A percentile compares a stretch with the other conserved stretches of the same genome.
These are phyloP conservation scores for Phasianus colchicus DNA, from an alignment of 2,113 vertebrate species.

Conservation along the genomic window DNA sequence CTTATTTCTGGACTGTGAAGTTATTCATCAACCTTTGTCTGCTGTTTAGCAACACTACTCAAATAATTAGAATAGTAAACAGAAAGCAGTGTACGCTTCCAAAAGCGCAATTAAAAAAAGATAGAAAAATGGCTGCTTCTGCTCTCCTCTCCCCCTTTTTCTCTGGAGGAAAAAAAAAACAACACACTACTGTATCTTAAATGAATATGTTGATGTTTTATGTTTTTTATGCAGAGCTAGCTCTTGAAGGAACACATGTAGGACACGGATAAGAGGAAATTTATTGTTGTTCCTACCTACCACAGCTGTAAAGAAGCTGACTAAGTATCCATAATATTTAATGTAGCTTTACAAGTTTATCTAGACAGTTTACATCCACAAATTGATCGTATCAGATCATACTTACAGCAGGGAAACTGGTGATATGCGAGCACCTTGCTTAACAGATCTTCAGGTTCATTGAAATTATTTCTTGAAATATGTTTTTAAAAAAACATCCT, in stretches of 20 bases:
- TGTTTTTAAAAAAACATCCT: background rate
- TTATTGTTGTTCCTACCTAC: background rate
- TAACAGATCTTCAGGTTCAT: background rate
- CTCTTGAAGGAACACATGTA: background rate
- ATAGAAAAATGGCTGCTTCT: background rate
- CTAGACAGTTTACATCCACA: background rate
- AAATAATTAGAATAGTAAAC: background rate
- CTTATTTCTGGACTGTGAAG: background rate
- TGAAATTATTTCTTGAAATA: background rate
- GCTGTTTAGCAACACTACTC: background rate
- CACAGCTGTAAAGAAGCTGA: background rate
- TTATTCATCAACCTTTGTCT: background rate
- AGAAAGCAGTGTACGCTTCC: background rate
- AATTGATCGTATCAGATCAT: background rate
- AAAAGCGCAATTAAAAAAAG: background rate
- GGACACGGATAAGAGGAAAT: background rate
- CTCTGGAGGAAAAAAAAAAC: background rate
- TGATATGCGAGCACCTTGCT: background rate
- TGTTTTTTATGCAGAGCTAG: background rate
- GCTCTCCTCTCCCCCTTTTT: background rate
- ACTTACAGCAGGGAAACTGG: background rate
- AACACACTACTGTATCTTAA: background rate
- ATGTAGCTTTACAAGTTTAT: background rate
- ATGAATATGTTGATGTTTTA: background rate
- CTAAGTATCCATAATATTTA: background rate